Evolutionary conservation across 1,140 invertebrate species (phyloP), one percentile per base, ranked within the genome.

Genomic region (Drosophila pallidifrons): DNA sequence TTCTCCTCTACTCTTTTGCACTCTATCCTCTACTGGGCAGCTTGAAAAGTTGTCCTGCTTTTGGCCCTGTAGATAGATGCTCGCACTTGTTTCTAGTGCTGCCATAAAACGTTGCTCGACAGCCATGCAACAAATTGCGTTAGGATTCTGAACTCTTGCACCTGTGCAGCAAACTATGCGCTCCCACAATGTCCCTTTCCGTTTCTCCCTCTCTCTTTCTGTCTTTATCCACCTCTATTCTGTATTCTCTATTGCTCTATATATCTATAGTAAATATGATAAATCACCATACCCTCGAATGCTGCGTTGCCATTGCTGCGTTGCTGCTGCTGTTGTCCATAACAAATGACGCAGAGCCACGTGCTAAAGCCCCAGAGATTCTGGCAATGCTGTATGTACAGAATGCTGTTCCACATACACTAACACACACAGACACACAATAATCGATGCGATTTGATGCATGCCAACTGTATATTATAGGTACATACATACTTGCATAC

Each of bases 401-500:
- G 32, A 59, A 68, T 63, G 46, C 61, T 58, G 69, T 47, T 81
- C 65, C 75, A 54, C 38, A 73, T 73, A 72, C 73, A 25, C 20
- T 25, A 4, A 25, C 75, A 47, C 38, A 73, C 67, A 72, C 73
- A 61, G 63, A 72, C 73, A 72, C 73, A 82, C 80, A 83, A 82
- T 88, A 88, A 89, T 88, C 85, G 85, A 88, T 90, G 77, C 85
- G 81, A 88, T 90, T 89, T 88, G 85, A 88, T 88, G 82, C 82
- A 87, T 77, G 79, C 77, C 81, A 85, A 77, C 58, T 70, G 59
- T 64, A 59, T 65, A 38, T 41, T 41, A 60, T 55, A 57, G 8
- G n/a, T 20, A 59, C 20, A 60, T 20, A 25, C 16, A 52, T 32
- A 46, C 57, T 32, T n/a, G 16, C 10, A 54, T 1, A 43, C 8